These are phyloP conservation scores for Morpho deidamia DNA, from an alignment of 2,888 invertebrate species.

Conservation along the genomic window DNA sequence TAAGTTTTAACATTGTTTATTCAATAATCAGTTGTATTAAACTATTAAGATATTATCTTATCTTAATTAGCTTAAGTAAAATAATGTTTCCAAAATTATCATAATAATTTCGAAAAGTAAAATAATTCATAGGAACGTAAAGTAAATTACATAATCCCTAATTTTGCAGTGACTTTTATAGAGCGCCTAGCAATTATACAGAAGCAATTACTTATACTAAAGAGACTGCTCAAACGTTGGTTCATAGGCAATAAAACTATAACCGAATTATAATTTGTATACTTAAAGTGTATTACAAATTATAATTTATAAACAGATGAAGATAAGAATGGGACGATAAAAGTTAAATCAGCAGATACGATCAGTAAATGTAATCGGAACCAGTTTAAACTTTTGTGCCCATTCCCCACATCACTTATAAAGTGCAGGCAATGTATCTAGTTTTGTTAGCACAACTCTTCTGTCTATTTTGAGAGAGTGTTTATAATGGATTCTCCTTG, in stretches of 20 bases:
- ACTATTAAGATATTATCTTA: too few species aligned
- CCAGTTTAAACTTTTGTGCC: constrained; percentile 18
- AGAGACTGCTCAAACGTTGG: not conserved
- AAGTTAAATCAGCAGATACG: constrained; percentile 6
- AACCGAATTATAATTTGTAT: not conserved
- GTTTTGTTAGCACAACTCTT: constrained; percentile 33
- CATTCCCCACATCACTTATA: constrained; percentile 10
- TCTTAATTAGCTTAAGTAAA: too few species aligned
- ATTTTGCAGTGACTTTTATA: not conserved
- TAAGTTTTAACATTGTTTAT: too few species aligned
- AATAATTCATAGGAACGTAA: too few species aligned
- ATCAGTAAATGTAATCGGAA: constrained; percentile 15
- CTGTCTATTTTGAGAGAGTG: constrained; percentile 44
- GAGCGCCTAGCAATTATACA: constrained; percentile 7
- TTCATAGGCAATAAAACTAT: not conserved
- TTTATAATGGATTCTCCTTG: constrained; percentile 38
- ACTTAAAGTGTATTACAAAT: constrained; percentile 4
- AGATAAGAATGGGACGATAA: constrained; percentile 12
- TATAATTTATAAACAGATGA: constrained; percentile 10
- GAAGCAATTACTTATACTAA: constrained; percentile 6
- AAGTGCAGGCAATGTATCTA: constrained; percentile 12
- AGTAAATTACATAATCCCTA: too few species aligned
- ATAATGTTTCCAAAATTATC: too few species aligned
- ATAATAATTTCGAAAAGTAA: too few species aligned
- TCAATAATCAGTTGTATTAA: too few species aligned